phyloP scores from a whole-genome alignment of 2,113 vertebrate genomes.

The Psettodes erumei region DNA sequence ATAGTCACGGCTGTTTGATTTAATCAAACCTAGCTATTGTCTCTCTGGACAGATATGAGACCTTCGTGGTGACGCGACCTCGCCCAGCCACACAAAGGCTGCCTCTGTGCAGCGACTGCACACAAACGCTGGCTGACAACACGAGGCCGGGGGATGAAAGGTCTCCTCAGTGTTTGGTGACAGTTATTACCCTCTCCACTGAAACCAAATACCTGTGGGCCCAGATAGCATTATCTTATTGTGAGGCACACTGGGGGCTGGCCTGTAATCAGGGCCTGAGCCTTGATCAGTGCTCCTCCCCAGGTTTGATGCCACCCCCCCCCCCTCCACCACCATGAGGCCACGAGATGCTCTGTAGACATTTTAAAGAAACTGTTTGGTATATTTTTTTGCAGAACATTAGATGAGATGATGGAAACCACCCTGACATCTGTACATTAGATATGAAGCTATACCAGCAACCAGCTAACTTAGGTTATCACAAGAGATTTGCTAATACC shows the following conservation, averaged over 20 bases:
- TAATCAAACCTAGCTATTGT: conserved; percentile 75
- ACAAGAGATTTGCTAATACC: too few species aligned
- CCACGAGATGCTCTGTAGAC: not conserved
- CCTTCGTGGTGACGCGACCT: conserved; percentile 62
- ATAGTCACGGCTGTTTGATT: conserved; percentile 77
- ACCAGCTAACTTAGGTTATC: not conserved
- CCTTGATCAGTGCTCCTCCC: conserved; percentile 68
- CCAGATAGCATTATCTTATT: conserved; percentile 79
- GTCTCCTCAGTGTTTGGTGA: conserved; percentile 78
- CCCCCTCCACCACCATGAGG: conserved; percentile 30
- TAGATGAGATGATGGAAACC: not conserved
- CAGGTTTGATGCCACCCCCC: conserved; percentile 54
- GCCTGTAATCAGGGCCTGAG: conserved; percentile 71
- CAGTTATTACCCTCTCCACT: conserved; percentile 79
- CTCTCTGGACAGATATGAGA: conserved; percentile 68
- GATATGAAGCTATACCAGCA: not conserved
- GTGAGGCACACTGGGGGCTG: conserved; percentile 65
- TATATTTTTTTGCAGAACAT: not conserved
- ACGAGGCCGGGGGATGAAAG: conserved; percentile 72
- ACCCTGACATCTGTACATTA: not conserved
- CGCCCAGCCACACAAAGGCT: conserved; percentile 71
- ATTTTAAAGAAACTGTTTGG: conserved; percentile 7
- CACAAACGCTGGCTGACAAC: conserved; percentile 73
- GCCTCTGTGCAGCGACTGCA: conserved; percentile 69
- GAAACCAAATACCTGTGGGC: conserved; percentile 81